Evolutionary conservation across 2,113 vertebrate species (phyloP).

Genomic region (Sebastes fasciatus): DNA sequence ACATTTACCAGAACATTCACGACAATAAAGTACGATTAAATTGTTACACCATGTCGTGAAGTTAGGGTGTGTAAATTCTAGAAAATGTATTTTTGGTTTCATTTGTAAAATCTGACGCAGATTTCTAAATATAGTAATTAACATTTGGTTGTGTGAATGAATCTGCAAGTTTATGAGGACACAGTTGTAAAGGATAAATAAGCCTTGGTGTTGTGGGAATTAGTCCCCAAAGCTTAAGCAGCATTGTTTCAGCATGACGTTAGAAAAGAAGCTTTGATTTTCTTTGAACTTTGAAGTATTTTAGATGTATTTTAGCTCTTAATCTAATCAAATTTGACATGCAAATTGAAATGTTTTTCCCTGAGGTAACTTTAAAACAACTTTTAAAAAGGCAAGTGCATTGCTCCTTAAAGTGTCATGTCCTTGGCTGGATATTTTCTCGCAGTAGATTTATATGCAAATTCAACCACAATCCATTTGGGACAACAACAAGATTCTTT

Average conservation of each 20-base stretch:
- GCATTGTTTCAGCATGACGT: background rate
- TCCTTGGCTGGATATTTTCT: background rate
- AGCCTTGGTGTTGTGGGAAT: constrained; percentile 21
- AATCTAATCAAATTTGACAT: background rate
- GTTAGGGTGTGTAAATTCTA: background rate
- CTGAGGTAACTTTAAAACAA: background rate
- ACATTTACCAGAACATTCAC: constrained; percentile 7
- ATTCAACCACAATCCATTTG: constrained; percentile 6
- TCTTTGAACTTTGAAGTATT: background rate
- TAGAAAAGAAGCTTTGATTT: background rate
- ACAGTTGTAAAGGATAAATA: background rate
- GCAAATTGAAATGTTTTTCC: background rate
- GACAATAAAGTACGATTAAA: constrained; percentile 1
- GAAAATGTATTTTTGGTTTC: background rate
- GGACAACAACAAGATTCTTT: background rate
- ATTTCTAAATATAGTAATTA: background rate
- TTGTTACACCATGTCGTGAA: background rate
- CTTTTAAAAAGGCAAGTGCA: background rate
- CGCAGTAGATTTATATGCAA: constrained; percentile 16
- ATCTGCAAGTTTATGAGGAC: constrained; percentile 1
- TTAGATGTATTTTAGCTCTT: background rate
- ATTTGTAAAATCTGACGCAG: background rate
- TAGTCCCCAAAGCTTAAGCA: constrained; percentile 21
- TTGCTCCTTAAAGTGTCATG: background rate
- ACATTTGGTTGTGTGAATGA: constrained; percentile 8